Percentiles rank a stretch among this genome's conserved stretches.
Evolutionary conservation across 2,888 invertebrate species (phyloP).

Genomic region (Artemia sinica): DNA sequence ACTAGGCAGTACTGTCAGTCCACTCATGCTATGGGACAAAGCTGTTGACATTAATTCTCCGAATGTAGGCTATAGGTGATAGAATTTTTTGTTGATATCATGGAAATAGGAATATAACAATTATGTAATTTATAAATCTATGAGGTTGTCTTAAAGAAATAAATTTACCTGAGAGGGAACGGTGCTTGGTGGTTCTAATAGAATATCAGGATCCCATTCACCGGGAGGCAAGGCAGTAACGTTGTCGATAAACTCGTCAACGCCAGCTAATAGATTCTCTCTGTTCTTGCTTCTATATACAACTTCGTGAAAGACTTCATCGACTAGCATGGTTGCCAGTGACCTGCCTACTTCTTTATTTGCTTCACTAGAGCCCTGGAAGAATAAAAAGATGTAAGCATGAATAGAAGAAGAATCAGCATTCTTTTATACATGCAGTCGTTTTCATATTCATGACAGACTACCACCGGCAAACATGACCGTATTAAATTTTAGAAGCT

Average conservation of each 20-base stretch:
- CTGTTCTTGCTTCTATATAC: slow-evolving; percentile 30
- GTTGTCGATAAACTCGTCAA: slow-evolving; percentile 30
- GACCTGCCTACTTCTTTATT: slow-evolving; percentile 31
- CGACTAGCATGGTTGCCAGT: slow-evolving; percentile 32
- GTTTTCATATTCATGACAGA: background rate
- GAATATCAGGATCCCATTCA: slow-evolving; percentile 34
- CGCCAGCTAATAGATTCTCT: slow-evolving; percentile 28
- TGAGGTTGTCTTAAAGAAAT: too few relatives aligned
- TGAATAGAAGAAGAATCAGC: background rate
- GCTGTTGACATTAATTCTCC: too few relatives aligned
- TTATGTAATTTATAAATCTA: too few relatives aligned
- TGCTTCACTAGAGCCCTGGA: slow-evolving; percentile 26
- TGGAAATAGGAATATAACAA: too few relatives aligned
- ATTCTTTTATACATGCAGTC: background rate
- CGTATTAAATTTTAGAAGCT: slow-evolving; percentile 7
- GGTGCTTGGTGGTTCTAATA: slow-evolving; percentile 33
- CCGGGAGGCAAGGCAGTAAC: slow-evolving; percentile 30
- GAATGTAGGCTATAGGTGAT: too few relatives aligned
- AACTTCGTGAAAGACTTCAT: slow-evolving; percentile 31
- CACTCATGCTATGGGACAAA: too few relatives aligned
- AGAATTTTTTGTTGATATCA: too few relatives aligned
- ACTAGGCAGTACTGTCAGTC: too few relatives aligned
- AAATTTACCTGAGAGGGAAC: slow-evolving; percentile 30
- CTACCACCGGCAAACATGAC: background rate
- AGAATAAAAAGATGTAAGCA: slow-evolving; percentile 14